Evolutionary conservation across 2,113 vertebrate species (phyloP).

Genomic region (Vanacampus margaritifer): DNA sequence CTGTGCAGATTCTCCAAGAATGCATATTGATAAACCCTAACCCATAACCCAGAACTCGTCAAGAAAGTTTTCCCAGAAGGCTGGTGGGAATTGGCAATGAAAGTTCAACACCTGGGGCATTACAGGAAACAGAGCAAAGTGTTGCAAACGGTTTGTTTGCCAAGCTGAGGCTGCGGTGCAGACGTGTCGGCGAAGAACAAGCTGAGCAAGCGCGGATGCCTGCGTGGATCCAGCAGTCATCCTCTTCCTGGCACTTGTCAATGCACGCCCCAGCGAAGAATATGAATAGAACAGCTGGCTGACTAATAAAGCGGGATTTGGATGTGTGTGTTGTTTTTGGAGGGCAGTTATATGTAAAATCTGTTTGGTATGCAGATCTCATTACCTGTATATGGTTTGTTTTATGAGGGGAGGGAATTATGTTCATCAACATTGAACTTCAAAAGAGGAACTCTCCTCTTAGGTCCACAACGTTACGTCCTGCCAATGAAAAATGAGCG

Average conservation of each 20-base stretch:
- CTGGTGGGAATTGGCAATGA: background rate
- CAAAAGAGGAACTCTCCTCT: background rate
- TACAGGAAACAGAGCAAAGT: background rate
- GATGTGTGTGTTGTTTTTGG: constrained; percentile 4
- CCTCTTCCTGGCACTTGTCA: background rate
- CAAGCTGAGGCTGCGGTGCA: background rate
- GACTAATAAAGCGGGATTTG: constrained; percentile 1
- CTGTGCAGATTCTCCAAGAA: background rate
- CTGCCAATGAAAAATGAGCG: background rate
- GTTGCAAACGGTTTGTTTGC: background rate
- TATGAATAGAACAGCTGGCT: background rate
- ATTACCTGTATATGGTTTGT: constrained; percentile 10
- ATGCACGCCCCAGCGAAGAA: background rate
- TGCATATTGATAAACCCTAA: background rate
- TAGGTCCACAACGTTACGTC: background rate
- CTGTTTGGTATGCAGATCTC: constrained; percentile 2
- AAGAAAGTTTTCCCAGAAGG: background rate
- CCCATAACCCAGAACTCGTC: no score
- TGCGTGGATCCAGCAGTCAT: background rate
- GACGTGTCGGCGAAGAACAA: background rate
- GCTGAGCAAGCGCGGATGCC: background rate
- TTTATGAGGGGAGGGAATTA: constrained; percentile 1
- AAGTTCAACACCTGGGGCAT: background rate
- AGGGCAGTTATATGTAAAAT: background rate
- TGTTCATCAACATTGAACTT: background rate